Base-by-base conservation (phyloP, 2,113 vertebrate species). In the Ancistrus triradiatus region DNA sequence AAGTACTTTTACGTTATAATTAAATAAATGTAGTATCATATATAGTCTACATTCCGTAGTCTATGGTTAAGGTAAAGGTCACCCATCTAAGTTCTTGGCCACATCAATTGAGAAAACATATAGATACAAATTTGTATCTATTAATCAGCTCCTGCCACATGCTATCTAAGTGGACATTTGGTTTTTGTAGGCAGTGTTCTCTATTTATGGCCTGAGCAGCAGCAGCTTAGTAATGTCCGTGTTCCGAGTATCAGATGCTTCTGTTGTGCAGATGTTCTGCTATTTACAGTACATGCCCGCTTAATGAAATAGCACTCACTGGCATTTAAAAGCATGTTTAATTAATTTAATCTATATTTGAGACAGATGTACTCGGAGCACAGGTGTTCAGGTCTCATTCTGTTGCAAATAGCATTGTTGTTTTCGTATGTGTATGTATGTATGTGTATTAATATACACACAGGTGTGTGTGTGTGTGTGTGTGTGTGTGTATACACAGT, bases 71-170 rank as follows among this genome's bases (percentile, higher is more conserved):
- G n/a, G n/a, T n/a, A n/a, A n/a, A n/a, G n/a, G n/a, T n/a, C n/a
- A n/a, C n/a, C n/a, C n/a, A n/a, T n/a, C n/a, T n/a, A n/a, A n/a
- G n/a, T n/a, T n/a, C n/a, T n/a, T n/a, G n/a, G n/a, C n/a, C n/a
- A n/a, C n/a, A n/a, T n/a, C n/a, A n/a, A n/a, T n/a, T n/a, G n/a
- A n/a, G n/a, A n/a, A n/a, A n/a, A n/a, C n/a, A n/a, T n/a, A n/a
- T 10, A 7, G 31, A 6, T 33, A 10, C 31, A 33, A 33, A 6
- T 25, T 28, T 19, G 1, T 15, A 13, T 28, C 8, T 49, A 27
- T 53, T 22, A 25, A 47, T 55, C 63, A 17, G 22, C 21, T 21
- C 43, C 57, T 50, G 18, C 42, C 64, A 71, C 42, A 59, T 70
- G 62, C 25, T 64, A 24, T 24, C 25, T 47, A 38, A 60, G 46